Evolutionary conservation across 2,797 vertebrate genomes (phyloP).

Genomic region (Steatocranus sp.): DNA sequence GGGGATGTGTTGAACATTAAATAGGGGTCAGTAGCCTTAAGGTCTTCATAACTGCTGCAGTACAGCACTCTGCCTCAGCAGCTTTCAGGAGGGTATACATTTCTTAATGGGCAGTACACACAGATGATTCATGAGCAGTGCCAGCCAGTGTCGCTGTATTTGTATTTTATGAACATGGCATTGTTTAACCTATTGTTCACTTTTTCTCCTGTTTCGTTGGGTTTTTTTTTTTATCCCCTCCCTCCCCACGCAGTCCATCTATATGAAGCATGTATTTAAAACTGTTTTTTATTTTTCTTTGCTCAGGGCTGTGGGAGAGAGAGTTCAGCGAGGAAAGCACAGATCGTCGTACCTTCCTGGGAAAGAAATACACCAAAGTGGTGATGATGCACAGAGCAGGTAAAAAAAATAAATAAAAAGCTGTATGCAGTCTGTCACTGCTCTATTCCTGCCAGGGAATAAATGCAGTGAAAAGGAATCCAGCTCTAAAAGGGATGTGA

Average conservation of each 20-base stretch:
- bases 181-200: background rate
- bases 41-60: constrained; percentile 20
- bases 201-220: background rate
- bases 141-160: background rate
- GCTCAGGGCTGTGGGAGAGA: constrained; percentile 67
- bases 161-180: constrained; percentile 1
- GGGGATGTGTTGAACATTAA: constrained; percentile 16
- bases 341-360: constrained; percentile 62
- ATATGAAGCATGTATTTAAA: background rate
- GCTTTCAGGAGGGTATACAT: background rate
- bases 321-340: constrained; percentile 45
- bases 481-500: constrained; percentile 17
- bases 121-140: constrained; percentile 14
- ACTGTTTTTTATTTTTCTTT: background rate
- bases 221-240: background rate
- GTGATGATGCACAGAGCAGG: constrained; percentile 72
- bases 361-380: constrained; percentile 71
- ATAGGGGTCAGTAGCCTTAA: constrained; percentile 15
- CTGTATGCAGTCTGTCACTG: background rate
- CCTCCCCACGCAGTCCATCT: background rate
- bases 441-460: constrained; percentile 12
- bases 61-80: background rate
- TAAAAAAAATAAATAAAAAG: background rate
- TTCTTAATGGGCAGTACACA: constrained; percentile 1
- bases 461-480: constrained; percentile 15